Base-by-base conservation (phyloP, 64 coral and sea anemone species). In the Anthopleura sola region DNA sequence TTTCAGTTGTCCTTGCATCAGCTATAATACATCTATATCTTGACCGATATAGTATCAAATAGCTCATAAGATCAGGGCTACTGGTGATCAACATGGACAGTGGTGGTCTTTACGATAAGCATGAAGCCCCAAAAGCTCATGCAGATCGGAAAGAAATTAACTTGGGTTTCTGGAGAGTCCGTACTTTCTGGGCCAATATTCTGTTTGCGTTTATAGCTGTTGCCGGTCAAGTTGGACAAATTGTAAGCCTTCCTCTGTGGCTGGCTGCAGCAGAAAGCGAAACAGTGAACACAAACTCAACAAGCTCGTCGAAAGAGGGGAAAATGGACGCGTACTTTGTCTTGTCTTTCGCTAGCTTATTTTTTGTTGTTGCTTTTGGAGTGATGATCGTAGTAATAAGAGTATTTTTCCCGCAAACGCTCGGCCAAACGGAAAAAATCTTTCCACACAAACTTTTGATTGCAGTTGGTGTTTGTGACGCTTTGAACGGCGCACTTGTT, bases 321-420 rank as follows among this genome's bases (percentile, higher is more conserved):
- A 78, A 56, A 60, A 46, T 98, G 29, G 95, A 98, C 58, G 83
- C 84, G n/a, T 98, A 94, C 77, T 98, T 98, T 28, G 95, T 98
- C 5, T 68, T 91, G 32, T 89, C 89, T 11, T 98, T 98, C 33
- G 89, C 92, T 2, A 91, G 92, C 37, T 46, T 89, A 37, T 94
- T 86, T 24, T 98, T 94, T 69, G 89, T 98, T 5, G 78, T 98
- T 48, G 94, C 94, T 37, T 98, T 94, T 87, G 95, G 95, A 40
- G 47, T 91, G 51, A 76, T 78, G 0, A 68, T 88, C 8, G 31
- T 89, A 13, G 64, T 91, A 14, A 76, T 94, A 23, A 84, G 68
- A 71, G 33, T 91, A 6, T 86, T 87, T 89, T 66, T 53, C 9
- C 89, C 92, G 11, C 32, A 89, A 24, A 68, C 44, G 19, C 49